These are phyloP conservation scores for Papilio demoleus DNA, from an alignment of 2,888 invertebrate genomes.

Conservation along the genomic window DNA sequence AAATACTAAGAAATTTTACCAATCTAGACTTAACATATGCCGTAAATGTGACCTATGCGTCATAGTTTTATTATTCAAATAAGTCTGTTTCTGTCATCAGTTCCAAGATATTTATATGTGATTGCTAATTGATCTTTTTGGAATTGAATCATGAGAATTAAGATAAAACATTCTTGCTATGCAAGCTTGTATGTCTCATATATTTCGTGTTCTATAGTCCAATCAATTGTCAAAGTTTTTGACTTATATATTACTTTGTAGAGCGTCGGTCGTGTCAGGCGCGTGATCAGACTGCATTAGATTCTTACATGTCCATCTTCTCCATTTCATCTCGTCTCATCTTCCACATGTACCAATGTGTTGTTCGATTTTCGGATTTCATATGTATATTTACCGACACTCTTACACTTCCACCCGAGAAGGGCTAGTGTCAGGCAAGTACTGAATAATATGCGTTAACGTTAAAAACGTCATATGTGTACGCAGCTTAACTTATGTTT, in stretches of 20 bases:
- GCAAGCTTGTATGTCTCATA: too few species aligned
- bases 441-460: too few species aligned
- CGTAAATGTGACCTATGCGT: slow-evolving; percentile 16
- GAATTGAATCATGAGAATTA: slow-evolving; percentile 19
- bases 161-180: too few species aligned
- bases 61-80: background rate
- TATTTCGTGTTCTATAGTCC: background rate
- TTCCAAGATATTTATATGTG: slow-evolving; percentile 22
- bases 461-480: background rate
- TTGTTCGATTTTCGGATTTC: too few species aligned
- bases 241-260: background rate
- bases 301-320: too few species aligned
- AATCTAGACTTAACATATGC: slow-evolving; percentile 5
- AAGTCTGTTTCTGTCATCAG: slow-evolving; percentile 17
- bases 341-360: too few species aligned
- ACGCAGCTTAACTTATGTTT: slow-evolving; percentile 6
- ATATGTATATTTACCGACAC: too few species aligned
- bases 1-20: slow-evolving; percentile 1
- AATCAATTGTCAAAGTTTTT: background rate
- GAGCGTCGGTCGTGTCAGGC: too few species aligned
- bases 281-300: too few species aligned
- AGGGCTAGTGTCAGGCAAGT: too few species aligned
- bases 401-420: too few species aligned
- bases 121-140: slow-evolving; percentile 23
- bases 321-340: too few species aligned